Evolutionary conservation across 2,888 invertebrate species (phyloP).

Genomic region (Hydrotaea cyrtoneurina): DNA sequence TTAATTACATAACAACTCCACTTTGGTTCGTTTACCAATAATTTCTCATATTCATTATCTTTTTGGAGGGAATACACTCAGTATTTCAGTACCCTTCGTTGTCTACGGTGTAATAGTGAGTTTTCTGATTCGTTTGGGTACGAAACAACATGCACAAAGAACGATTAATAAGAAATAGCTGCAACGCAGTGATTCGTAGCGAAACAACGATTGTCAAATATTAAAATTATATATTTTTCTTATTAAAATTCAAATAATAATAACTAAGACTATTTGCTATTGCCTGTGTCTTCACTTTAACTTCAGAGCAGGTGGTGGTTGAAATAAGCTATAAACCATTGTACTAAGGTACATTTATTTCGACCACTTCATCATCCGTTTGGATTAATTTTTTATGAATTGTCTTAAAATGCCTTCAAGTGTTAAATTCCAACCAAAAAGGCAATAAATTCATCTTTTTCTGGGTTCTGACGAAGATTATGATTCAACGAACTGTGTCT

Average conservation of each 20-base stretch:
- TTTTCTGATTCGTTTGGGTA: no score
- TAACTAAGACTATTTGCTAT: no score
- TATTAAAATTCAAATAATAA: no score
- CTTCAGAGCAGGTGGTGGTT: no score
- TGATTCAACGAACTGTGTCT: slow-evolving; percentile 9
- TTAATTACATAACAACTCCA: background rate
- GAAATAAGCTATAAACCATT: no score
- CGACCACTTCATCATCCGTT: slow-evolving; percentile 1
- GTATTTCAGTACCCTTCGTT: background rate
- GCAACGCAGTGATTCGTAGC: no score
- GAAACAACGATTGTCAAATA: no score
- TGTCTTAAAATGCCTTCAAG: slow-evolving; percentile 68
- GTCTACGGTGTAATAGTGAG: no score
- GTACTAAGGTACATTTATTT: background rate
- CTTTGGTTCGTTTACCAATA: background rate
- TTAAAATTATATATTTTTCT: no score
- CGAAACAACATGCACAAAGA: no score
- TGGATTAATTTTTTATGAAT: slow-evolving; percentile 60
- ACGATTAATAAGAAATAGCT: no score
- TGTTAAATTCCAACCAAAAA: slow-evolving; percentile 68
- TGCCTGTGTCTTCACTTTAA: no score
- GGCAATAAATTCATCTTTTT: slow-evolving; percentile 67
- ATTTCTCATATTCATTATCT: background rate
- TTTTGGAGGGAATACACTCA: background rate
- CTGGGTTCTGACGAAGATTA: background rate